Percentiles rank a stretch among this genome's conserved stretches.
phyloP scores from a whole-genome alignment of 2,113 vertebrate genomes.

The Geococcyx californianus region DNA sequence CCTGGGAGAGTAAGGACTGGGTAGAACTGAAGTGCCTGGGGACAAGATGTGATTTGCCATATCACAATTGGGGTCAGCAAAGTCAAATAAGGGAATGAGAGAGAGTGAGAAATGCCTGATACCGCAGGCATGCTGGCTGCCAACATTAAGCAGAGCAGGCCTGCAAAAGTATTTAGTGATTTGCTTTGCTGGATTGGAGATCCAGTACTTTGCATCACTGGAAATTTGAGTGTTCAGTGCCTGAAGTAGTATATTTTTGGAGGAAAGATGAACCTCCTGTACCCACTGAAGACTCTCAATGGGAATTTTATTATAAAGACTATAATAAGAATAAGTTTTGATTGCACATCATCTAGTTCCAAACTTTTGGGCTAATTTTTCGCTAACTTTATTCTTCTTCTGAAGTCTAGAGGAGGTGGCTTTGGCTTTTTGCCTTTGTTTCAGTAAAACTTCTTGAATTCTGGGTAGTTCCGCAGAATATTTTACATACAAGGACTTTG shows the following conservation, averaged over 20 bases:
- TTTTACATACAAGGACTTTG: neutral
- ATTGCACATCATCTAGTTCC: neutral
- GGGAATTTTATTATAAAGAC: neutral
- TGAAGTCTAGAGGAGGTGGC: neutral
- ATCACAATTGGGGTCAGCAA: neutral
- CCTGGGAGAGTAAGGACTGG: neutral
- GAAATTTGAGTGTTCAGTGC: neutral
- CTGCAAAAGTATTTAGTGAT: neutral
- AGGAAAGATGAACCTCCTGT: neutral
- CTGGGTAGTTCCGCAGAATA: neutral
- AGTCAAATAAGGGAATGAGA: conserved; percentile 39
- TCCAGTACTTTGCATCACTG: neutral
- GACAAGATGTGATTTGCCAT: neutral
- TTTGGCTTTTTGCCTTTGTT: neutral
- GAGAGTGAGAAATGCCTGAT: neutral
- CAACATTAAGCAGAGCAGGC: conserved; percentile 2
- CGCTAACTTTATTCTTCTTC: neutral
- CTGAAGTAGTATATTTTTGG: neutral
- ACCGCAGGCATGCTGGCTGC: conserved; percentile 3
- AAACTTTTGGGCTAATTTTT: neutral
- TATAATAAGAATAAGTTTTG: neutral
- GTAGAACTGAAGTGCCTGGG: neutral
- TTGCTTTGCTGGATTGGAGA: neutral
- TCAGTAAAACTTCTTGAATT: neutral
- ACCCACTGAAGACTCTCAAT: neutral